These are phyloP conservation scores for Lagorchestes hirsutus DNA, from an alignment of 2,797 vertebrate species.

Conservation along the genomic window DNA sequence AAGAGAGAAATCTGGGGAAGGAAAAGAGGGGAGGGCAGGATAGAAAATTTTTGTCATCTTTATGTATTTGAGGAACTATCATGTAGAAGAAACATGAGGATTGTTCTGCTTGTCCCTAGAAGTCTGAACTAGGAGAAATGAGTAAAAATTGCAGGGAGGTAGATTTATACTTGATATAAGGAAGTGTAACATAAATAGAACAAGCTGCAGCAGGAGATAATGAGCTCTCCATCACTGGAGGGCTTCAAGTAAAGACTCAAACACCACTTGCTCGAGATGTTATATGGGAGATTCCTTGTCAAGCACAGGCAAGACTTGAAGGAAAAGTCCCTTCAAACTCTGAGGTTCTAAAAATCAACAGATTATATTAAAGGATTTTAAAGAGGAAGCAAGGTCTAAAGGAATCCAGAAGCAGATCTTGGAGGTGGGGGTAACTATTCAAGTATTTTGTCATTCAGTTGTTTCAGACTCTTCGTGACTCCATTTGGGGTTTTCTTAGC, in stretches of 20 bases:
- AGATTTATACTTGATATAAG: background rate
- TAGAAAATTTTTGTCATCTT: background rate
- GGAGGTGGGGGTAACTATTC: background rate
- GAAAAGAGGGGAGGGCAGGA: background rate
- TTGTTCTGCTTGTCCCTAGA: background rate
- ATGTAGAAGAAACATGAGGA: background rate
- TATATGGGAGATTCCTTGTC: background rate
- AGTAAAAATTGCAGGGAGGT: background rate
- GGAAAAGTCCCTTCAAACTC: background rate
- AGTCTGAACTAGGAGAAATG: background rate
- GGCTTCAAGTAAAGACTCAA: background rate
- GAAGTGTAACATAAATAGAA: background rate
- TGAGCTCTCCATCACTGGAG: background rate
- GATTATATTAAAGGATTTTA: background rate
- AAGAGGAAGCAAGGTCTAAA: background rate
- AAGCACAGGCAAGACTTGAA: background rate
- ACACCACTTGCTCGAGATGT: background rate
- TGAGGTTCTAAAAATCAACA: background rate
- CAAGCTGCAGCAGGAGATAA: background rate
- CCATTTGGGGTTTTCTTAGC: too few species aligned
- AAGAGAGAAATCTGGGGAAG: background rate
- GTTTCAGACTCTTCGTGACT: background rate
- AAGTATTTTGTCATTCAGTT: background rate
- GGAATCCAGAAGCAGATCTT: background rate
- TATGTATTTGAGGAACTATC: background rate